phyloP scores from a whole-genome alignment of 2,888 invertebrate species.

The Macaria notata region DNA sequence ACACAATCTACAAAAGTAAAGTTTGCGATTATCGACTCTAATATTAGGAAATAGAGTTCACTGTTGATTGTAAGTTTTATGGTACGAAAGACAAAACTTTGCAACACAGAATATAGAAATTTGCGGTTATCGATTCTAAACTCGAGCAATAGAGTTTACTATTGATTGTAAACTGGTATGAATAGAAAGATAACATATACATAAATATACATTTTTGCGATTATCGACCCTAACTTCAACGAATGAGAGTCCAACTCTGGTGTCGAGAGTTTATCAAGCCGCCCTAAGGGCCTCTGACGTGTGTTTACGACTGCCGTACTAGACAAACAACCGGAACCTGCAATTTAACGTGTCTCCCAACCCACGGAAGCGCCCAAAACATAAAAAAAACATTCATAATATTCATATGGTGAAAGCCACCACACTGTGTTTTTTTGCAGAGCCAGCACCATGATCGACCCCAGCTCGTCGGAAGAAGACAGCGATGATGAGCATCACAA shows the following conservation, averaged over 20 bases:
- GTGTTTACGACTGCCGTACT: too few species aligned
- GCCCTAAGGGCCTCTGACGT: too few species aligned
- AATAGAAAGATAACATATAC: too few species aligned
- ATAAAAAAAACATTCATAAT: too few species aligned
- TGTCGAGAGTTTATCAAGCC: too few species aligned
- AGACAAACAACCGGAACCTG: too few species aligned
- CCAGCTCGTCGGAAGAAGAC: constrained; percentile 97
- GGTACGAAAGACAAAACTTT: not conserved
- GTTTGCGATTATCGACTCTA: constrained; percentile 26
- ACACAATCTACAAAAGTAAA: not conserved
- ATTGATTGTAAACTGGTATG: constrained; percentile 1
- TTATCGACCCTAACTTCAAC: constrained; percentile 22
- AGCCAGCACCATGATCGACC: constrained; percentile 90
- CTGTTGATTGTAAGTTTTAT: not conserved
- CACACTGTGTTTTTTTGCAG: constrained; percentile 29
- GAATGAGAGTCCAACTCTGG: not conserved
- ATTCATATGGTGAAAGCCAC: too few species aligned
- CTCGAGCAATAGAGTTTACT: constrained; percentile 5
- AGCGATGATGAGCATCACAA: constrained; percentile 95
- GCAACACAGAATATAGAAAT: not conserved
- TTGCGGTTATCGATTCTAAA: constrained; percentile 24
- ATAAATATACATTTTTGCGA: too few species aligned
- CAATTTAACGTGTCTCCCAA: not conserved
- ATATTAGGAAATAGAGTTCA: constrained; percentile 3
- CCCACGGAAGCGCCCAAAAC: too few species aligned